Evolutionary conservation across 2,797 vertebrate genomes (phyloP), one percentile per base, ranked within the genome.

Genomic region (Zalophus californianus): DNA sequence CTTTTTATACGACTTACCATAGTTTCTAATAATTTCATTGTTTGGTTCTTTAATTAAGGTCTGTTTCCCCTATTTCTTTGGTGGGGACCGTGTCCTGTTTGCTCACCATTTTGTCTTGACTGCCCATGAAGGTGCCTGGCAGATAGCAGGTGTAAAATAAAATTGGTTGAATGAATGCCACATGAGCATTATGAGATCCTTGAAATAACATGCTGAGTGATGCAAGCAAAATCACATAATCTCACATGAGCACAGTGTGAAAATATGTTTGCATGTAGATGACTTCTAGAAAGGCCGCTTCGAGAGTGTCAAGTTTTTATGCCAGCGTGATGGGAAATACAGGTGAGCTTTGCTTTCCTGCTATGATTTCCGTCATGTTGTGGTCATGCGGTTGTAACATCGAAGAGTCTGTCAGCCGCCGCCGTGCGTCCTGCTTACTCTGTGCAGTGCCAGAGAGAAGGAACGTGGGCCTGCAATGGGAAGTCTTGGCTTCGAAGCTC

Each of bases 381-480:
- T 6, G 5, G 14, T 50, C 60, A 35, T 7, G 38, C 0, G 25
- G 27, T 41, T 41, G 10, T 56, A 66, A n/a, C 13, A 52, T 27
- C 3, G 0, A 54, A 3, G 38, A 38, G 18, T 1, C 27, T 14
- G 6, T 16, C 10, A 54, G 41, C 82, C 3, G 4, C 35, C 7
- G 3, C 27, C 25, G 0, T 8, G 41, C 1, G 1, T 60, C 15
- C 70, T 18, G 3, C 29, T 62, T 12, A 41, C 35, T 56, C 56
- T 16, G 18, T 44, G 23, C 12, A 0, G 7, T 62, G 18, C 1
- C 2, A 18, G 23, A 58, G 58, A 32, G 38, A 15, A 58, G 32
- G 85, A 58, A 4, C 2, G 0, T n/a, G 11, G 6, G 1, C 7
- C 13, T 7, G 10, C 13, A 3, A 7, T 7, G 25, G 23, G 66